Conservation (phyloP, 2,888 invertebrate genomes). For the Molorchus minor region DNA sequence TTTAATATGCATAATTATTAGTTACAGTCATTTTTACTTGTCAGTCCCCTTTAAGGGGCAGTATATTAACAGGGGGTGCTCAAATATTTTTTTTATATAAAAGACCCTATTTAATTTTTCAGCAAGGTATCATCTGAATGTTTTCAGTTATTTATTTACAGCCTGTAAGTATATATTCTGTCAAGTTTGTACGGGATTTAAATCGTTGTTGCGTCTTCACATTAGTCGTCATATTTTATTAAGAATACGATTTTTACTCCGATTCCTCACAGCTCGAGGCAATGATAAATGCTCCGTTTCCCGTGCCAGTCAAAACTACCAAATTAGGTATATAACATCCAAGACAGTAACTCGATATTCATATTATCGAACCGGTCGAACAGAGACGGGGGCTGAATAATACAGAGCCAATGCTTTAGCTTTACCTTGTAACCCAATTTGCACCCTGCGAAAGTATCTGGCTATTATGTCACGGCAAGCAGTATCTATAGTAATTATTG, state of each 20-base stretch:
- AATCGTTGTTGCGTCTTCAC: too few relatives aligned
- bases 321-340: slow-evolving; percentile 20
- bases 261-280: background rate
- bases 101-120: too few relatives aligned
- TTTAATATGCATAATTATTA: too few relatives aligned
- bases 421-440: slow-evolving; percentile 20
- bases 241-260: slow-evolving; percentile 1
- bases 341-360: slow-evolving; percentile 25
- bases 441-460: slow-evolving; percentile 4
- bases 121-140: too few relatives aligned
- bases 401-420: slow-evolving; percentile 5
- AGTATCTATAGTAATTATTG: slow-evolving; percentile 11
- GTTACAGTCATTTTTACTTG: too few relatives aligned
- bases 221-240: background rate
- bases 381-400: slow-evolving; percentile 12
- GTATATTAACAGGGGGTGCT: too few relatives aligned
- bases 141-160: too few relatives aligned
- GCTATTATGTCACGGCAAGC: slow-evolving; percentile 5
- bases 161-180: too few relatives aligned
- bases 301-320: slow-evolving; percentile 7
- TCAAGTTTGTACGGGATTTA: too few relatives aligned
- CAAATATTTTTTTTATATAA: too few relatives aligned
- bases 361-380: slow-evolving; percentile 2
- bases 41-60: too few relatives aligned
- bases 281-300: slow-evolving; percentile 17